A percentile compares a stretch with the other conserved stretches of the same genome.
phyloP scores from a whole-genome alignment of 2,113 vertebrate genomes.

The Aythya baeri region DNA sequence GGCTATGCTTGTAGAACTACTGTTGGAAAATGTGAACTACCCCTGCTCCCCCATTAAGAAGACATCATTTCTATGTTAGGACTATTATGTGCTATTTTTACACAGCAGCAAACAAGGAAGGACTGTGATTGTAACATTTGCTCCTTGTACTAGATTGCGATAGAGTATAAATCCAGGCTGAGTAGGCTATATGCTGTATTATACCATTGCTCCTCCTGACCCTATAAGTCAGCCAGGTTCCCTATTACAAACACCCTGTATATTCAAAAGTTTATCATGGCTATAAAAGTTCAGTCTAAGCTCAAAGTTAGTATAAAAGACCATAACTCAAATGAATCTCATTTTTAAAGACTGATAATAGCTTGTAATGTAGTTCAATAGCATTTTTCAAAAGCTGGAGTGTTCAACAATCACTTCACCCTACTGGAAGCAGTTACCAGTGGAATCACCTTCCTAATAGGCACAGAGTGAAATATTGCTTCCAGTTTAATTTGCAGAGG shows the following conservation, averaged over 20 bases:
- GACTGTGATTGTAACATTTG: not conserved
- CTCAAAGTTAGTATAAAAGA: slow-evolving; percentile 38
- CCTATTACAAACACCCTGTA: slow-evolving; percentile 13
- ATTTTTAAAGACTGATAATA: slow-evolving; percentile 37
- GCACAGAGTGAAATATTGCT: not conserved
- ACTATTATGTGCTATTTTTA: not conserved
- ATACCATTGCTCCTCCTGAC: slow-evolving; percentile 22
- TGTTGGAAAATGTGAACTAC: not conserved
- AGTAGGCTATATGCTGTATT: slow-evolving; percentile 43
- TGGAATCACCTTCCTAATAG: not conserved
- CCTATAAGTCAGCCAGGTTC: slow-evolving; percentile 6
- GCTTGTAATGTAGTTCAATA: slow-evolving; percentile 13
- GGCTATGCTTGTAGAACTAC: not conserved
- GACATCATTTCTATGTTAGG: not conserved
- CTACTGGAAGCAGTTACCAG: not conserved
- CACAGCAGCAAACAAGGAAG: not conserved
- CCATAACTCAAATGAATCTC: slow-evolving; percentile 21
- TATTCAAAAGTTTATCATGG: slow-evolving; percentile 26
- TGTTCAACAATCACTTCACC: not conserved
- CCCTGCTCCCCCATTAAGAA: not conserved
- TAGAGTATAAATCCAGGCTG: slow-evolving; percentile 26
- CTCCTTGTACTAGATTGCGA: not conserved
- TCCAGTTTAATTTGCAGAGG: not conserved
- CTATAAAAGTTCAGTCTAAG: slow-evolving; percentile 58
- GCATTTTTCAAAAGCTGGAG: not conserved